Conservation (phyloP, 2,113 vertebrate genomes). For the Caretta caretta region DNA sequence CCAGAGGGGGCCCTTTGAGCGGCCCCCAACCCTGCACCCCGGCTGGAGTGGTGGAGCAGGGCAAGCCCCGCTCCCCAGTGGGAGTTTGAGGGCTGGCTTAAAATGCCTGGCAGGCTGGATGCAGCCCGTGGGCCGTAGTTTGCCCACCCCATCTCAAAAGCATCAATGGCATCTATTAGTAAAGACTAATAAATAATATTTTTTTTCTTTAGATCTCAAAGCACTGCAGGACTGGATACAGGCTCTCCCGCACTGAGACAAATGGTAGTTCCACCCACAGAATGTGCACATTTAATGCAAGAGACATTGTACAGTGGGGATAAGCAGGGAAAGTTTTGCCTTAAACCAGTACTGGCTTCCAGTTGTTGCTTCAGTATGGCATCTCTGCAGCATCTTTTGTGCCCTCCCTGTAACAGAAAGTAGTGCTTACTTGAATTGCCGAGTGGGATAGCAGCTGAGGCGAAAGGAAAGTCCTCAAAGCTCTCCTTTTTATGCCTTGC, state of each 20-base stretch:
- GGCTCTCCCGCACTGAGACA: not conserved
- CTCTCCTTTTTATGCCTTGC: conserved; percentile 34
- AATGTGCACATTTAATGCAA: not conserved
- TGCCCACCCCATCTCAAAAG: no score
- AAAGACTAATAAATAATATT: not conserved
- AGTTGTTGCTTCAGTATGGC: not conserved
- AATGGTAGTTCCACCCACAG: not conserved
- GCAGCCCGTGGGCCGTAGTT: no score
- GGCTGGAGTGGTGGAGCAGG: no score
- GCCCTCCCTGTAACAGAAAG: not conserved
- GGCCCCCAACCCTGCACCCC: no score
- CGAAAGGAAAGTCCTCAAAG: conserved; percentile 16
- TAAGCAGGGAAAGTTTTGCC: not conserved
- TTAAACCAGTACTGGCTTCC: not conserved
- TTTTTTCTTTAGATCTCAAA: not conserved
- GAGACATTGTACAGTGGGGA: not conserved
- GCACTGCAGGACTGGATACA: not conserved
- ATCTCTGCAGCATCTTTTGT: accelerated
- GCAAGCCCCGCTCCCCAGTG: no score
- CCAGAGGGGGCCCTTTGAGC: no score
- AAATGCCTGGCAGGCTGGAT: no score
- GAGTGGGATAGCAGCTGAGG: conserved; percentile 6
- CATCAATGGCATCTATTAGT: not conserved
- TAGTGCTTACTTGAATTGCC: conserved; percentile 36
- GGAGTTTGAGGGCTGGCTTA: no score